These are phyloP conservation scores for Toxotes jaculatrix DNA, from an alignment of 2,113 vertebrate species.

Conservation along the genomic window DNA sequence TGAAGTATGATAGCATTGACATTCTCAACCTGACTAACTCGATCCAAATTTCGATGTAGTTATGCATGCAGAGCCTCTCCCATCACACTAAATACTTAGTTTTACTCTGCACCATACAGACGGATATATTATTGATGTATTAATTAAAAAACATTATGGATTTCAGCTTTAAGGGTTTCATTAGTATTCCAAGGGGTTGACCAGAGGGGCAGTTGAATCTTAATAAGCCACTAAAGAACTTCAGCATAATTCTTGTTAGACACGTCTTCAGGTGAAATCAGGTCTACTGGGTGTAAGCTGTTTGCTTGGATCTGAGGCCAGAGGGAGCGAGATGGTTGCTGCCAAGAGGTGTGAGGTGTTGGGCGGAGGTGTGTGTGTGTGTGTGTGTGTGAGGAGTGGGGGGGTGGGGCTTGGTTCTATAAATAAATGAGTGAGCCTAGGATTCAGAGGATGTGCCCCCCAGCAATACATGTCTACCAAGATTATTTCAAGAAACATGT, in stretches of 20 bases:
- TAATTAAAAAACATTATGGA: conserved; percentile 65
- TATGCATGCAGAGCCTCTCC: neutral
- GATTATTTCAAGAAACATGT: conserved; percentile 92
- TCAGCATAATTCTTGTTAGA: conserved; percentile 56
- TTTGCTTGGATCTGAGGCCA: conserved; percentile 54
- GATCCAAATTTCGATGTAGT: neutral
- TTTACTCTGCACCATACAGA: neutral
- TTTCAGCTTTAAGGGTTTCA: conserved; percentile 50
- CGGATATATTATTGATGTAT: conserved; percentile 37
- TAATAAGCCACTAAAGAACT: conserved; percentile 50
- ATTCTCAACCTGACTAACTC: conserved; percentile 2
- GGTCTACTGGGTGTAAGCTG: conserved; percentile 44
- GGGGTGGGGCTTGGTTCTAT: conserved; percentile 59
- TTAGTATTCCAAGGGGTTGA: conserved; percentile 37
- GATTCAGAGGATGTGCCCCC: conserved; percentile 83
- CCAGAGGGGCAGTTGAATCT: conserved; percentile 32
- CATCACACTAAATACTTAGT: conserved; percentile 4
- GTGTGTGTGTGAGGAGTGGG: conserved; percentile 4
- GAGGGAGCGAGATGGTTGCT: conserved; percentile 58
- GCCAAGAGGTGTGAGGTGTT: conserved; percentile 61
- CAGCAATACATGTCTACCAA: conserved; percentile 82
- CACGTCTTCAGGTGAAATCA: conserved; percentile 45
- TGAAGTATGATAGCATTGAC: conserved; percentile 7
- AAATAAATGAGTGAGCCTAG: conserved; percentile 76
- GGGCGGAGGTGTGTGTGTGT: conserved; percentile 3